Conservation (phyloP, 2,888 invertebrate species). For the Lithophane semibrunnea region DNA sequence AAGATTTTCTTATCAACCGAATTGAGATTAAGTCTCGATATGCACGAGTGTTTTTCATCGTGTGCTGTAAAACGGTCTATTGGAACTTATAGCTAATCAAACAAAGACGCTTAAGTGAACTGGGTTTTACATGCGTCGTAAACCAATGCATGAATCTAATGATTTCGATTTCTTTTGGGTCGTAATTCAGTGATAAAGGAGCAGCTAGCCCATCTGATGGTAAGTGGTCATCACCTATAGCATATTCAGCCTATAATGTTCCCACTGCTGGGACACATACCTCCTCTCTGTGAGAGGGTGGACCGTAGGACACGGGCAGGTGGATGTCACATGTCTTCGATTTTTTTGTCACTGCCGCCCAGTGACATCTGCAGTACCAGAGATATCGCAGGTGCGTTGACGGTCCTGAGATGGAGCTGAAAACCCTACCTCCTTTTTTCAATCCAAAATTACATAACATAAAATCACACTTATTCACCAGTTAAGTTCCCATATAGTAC, state of each 20-base stretch:
- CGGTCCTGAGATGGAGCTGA: neutral
- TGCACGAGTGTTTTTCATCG: constrained; percentile 2
- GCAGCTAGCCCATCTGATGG: neutral
- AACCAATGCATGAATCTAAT: neutral
- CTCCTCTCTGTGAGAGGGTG: neutral
- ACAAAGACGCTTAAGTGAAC: neutral
- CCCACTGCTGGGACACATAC: too few species aligned
- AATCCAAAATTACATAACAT: neutral
- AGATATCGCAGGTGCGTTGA: neutral
- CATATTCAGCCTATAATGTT: neutral
- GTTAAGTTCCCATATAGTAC: neutral
- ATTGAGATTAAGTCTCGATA: neutral
- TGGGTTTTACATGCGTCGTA: neutral
- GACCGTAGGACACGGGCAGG: neutral
- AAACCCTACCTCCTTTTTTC: neutral
- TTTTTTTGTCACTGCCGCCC: neutral
- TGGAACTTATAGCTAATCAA: neutral
- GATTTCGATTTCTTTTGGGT: neutral
- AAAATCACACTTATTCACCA: neutral
- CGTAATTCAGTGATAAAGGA: neutral
- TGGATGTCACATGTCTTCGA: neutral
- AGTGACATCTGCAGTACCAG: neutral
- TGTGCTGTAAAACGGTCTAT: neutral
- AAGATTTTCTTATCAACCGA: constrained; percentile 6
- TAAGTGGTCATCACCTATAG: neutral